phyloP scores from a whole-genome alignment of 1,140 invertebrate species.

The Macrotrachela quadricornifera region DNA sequence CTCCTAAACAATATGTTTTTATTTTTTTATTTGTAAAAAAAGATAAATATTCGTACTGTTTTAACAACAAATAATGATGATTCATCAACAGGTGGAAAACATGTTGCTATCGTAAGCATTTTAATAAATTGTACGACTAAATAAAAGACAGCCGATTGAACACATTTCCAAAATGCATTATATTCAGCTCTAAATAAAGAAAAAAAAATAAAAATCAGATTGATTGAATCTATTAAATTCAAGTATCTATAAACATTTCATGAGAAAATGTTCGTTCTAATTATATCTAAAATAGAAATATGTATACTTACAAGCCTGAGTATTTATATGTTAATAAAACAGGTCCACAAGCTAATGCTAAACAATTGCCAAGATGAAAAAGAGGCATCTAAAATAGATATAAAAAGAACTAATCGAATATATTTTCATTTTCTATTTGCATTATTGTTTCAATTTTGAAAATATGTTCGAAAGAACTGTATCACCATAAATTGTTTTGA shows the following conservation, averaged over 20 bases:
- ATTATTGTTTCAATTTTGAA: too few species aligned
- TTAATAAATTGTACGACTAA: slow-evolving; percentile 78
- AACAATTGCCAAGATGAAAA: slow-evolving; percentile 86
- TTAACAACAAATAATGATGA: slow-evolving; percentile 29
- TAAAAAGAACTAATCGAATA: too few species aligned
- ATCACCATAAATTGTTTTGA: too few species aligned
- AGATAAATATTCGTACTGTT: slow-evolving; percentile 17
- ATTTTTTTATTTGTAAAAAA: slow-evolving; percentile 1
- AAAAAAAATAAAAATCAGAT: too few species aligned
- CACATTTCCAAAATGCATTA: slow-evolving; percentile 88
- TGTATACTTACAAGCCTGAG: slow-evolving; percentile 82
- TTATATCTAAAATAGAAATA: too few species aligned
- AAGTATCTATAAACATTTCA: too few species aligned
- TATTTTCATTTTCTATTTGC: too few species aligned
- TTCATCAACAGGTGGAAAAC: slow-evolving; percentile 65
- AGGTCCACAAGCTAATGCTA: slow-evolving; percentile 70
- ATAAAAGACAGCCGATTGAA: slow-evolving; percentile 74
- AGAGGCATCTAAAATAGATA: slow-evolving; percentile 84
- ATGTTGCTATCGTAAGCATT: slow-evolving; percentile 82
- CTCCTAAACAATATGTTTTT: slow-evolving; percentile 48
- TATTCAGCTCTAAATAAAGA: slow-evolving; percentile 63
- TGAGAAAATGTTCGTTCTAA: too few species aligned
- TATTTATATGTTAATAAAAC: slow-evolving; percentile 87
- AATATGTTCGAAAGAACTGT: too few species aligned
- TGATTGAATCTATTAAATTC: too few species aligned